phyloP scores from a whole-genome alignment of 2,113 vertebrate species.

The Phylloscopus trochilus region DNA sequence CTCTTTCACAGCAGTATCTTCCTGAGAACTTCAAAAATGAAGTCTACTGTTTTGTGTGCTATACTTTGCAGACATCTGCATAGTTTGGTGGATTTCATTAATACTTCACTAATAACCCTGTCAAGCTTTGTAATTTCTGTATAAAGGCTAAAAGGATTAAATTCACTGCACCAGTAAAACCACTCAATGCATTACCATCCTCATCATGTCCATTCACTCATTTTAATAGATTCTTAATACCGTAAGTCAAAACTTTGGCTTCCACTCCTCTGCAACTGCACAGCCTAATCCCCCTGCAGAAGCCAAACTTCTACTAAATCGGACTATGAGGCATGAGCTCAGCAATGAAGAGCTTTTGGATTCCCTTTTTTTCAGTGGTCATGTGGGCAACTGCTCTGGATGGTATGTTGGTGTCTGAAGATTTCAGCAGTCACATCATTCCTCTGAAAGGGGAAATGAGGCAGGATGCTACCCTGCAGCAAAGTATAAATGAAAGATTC shows the following conservation, averaged over 20 bases:
- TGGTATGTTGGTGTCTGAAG: background rate
- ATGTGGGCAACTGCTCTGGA: background rate
- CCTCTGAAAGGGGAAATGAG: background rate
- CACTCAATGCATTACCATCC: background rate
- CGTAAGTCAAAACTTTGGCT: background rate
- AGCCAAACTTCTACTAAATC: background rate
- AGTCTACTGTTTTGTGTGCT: background rate
- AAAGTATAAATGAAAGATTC: background rate
- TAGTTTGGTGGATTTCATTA: background rate
- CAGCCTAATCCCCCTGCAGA: background rate
- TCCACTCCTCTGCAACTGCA: background rate
- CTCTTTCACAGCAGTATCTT: background rate
- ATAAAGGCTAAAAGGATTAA: background rate
- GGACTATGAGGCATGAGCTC: background rate
- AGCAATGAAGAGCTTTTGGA: background rate
- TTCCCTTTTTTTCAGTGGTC: background rate
- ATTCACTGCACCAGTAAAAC: background rate
- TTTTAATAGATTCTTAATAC: background rate
- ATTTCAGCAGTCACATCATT: background rate
- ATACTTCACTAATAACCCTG: background rate
- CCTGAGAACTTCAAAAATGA: background rate
- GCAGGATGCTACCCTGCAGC: background rate
- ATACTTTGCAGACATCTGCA: background rate
- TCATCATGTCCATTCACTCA: background rate
- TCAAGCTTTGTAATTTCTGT: background rate